Evolutionary conservation across 2,113 vertebrate genomes (phyloP), one percentile per base, ranked within the genome.

Genomic region (Cochlearius cochlearius): DNA sequence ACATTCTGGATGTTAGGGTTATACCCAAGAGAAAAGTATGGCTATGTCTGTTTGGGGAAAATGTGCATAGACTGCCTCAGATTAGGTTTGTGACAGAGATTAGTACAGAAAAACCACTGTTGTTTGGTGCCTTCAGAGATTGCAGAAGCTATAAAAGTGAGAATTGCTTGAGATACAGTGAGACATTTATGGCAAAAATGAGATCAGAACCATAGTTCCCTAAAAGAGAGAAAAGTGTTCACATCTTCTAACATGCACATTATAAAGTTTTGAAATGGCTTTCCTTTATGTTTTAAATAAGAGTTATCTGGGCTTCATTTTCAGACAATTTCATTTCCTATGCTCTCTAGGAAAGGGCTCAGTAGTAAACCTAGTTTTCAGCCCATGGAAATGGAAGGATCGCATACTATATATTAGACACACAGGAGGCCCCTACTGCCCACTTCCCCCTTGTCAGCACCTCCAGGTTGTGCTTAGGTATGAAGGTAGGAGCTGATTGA

Each of bases 21-120:
- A 39, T 32, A 73, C 9, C 11, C 7, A 30, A 76, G 18, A 32
- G 7, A 74, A 4, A 68, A 23, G 20, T 23, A 25, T 45, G n/a
- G 7, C 6, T 78, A 4, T 26, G 9, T 66, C 12, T 88, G 3
- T 49, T 62, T 45, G 34, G 12, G 4, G 15, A n/a, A 58, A 72
- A 62, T 7, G 45, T 0, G 1, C 1, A 12, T 1, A 53, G 29
- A 12, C 17, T 58, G 7, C 8, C 15, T 62, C 32, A 63, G n/a
- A 14, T 74, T 14, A 77, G 20, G 6, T 66, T 41, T 86, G 17
- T 80, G 60, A 13, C 38, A 36, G 45, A 73, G 15, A 83, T 7
- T 20, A 58, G 6, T 21, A 55, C 3, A 72, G 21, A 82, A 68
- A 82, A 77, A 41, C 20, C 14, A 32, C 1, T n/a, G 10, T 3